These are phyloP conservation scores for Trisateles emortualis DNA, from an alignment of 2,888 invertebrate genomes.

Conservation along the genomic window DNA sequence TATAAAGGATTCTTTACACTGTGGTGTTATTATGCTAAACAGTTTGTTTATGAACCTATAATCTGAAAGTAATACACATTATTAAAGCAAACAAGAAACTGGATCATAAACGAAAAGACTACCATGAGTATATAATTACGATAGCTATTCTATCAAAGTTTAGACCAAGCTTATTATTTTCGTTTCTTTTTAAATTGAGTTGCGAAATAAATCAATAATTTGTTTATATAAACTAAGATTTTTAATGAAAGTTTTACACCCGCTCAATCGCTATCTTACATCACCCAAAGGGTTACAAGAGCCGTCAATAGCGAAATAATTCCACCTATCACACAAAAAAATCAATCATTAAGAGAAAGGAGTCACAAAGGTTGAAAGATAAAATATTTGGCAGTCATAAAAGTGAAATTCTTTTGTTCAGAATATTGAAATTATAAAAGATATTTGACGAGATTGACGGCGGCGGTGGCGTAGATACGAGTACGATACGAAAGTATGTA, in stretches of 20 bases:
- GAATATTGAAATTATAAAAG: constrained; percentile 47
- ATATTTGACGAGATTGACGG: constrained; percentile 44
- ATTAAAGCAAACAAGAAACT: constrained; percentile 24
- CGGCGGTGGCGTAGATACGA: constrained; percentile 39
- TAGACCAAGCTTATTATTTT: not conserved
- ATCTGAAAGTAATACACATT: constrained; percentile 28
- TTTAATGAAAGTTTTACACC: constrained; percentile 53
- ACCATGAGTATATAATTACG: constrained; percentile 36
- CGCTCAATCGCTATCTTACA: constrained; percentile 32
- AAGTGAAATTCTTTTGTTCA: constrained; percentile 52
- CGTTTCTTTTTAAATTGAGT: not conserved
- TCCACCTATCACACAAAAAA: constrained; percentile 31
- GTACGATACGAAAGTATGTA: constrained; percentile 42
- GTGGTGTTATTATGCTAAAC: constrained; percentile 10
- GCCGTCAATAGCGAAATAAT: constrained; percentile 43
- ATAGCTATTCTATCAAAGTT: constrained; percentile 36
- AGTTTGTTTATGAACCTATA: constrained; percentile 38
- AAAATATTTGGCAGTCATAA: constrained; percentile 37
- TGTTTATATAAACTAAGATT: too few species aligned
- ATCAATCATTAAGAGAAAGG: constrained; percentile 53
- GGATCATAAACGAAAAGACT: constrained; percentile 24
- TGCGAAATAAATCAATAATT: too few species aligned
- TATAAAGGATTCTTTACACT: too few species aligned
- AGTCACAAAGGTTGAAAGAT: constrained; percentile 35
- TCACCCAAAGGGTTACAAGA: constrained; percentile 40